Base-by-base conservation (phyloP, 2,888 invertebrate species). In the Lycophotia porphyrea region DNA sequence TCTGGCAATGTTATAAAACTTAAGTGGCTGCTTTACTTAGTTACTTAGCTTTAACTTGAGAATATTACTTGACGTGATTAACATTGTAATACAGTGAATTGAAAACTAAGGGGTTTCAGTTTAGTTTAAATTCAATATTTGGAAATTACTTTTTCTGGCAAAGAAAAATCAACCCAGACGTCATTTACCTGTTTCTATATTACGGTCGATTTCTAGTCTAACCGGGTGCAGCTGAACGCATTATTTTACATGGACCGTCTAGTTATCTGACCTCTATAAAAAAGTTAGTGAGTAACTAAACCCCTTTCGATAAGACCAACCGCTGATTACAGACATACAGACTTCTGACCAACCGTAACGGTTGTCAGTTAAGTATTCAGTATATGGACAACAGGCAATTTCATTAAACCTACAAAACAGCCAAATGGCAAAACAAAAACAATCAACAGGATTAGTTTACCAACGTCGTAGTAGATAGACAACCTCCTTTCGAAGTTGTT, bases 1-100 rank as follows among this genome's bases (percentile, higher is more conserved):
- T 60, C 36, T 52, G 71, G 73, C 68, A 66, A 83, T 83, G 84
- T 86, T 86, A 84, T 83, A 86, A 86, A 86, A 86, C 71, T 78
- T 39, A 83, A 83, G 82, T 74, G 86, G 78, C 80, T 78, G 44
- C 61, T 71, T 82, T 78, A 86, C 72, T 77, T 85, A 58, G 69
- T 81, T 78, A 84, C 55, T 47, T 60, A 79, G 31, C 42, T 60
- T 49, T 27, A 69, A 85, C 70, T 68, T 58, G 34, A 72, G 71
- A 49, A 49, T 63, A 68, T 65, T 68, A 77, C 67, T 68, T 47
- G 44, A 49, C 64, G 42, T 49, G 34, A 73, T 77, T 73, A 58
- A 73, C 47, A 68, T 83, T 85, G 76, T 77, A 65, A 73, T 72
- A 47, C 11, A 1, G 13, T 39, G 24, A 63, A 83, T 86, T 44